These are phyloP conservation scores for Cynopterus sphinx DNA, from an alignment of 2,797 vertebrate genomes.

Conservation along the genomic window DNA sequence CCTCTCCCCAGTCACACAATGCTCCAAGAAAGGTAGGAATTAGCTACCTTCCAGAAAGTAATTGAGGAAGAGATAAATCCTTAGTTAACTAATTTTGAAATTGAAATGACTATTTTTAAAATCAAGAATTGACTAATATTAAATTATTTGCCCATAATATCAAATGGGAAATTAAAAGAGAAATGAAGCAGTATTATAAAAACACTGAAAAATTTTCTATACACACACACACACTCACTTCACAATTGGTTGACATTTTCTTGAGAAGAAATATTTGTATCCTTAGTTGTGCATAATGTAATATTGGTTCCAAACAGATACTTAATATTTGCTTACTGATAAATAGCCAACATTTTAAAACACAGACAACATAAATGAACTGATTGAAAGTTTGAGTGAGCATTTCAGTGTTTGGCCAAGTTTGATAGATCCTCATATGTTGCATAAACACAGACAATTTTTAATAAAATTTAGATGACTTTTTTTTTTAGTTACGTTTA, in stretches of 20 bases:
- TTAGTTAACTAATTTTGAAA: not conserved
- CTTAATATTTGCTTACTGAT: not conserved
- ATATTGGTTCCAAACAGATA: not conserved
- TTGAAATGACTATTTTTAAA: not conserved
- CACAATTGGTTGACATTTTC: not conserved
- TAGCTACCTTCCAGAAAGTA: not conserved
- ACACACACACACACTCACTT: not conserved
- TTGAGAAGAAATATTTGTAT: not conserved
- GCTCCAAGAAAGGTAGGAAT: not conserved
- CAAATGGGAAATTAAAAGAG: not conserved
- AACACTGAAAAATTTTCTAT: not conserved
- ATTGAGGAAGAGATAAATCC: not conserved
- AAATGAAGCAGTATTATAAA: not conserved
- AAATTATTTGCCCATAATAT: not conserved
- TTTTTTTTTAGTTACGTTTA: not conserved
- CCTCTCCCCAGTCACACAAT: not conserved
- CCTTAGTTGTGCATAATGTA: not conserved
- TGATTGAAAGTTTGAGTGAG: not conserved
- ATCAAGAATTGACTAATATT: not conserved
- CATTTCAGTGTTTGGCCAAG: not conserved
- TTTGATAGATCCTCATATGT: not conserved
- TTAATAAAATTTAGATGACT: not conserved
- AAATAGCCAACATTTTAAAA: not conserved
- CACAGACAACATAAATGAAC: not conserved
- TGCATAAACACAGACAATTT: not conserved